Evolutionary conservation across 2,888 invertebrate species (phyloP).

Genomic region (Tetranychus piercei): DNA sequence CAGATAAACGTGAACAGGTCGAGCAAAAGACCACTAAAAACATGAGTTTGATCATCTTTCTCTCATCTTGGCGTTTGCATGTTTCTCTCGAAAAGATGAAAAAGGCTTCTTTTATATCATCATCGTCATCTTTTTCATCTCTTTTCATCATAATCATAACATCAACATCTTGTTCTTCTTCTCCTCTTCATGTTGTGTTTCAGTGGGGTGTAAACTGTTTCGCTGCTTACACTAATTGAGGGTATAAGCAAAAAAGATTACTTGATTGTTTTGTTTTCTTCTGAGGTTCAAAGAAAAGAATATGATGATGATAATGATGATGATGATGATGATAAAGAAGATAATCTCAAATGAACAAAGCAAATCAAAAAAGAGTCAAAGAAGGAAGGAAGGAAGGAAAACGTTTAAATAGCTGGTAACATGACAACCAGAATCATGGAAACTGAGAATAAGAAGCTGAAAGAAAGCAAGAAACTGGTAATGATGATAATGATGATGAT

Average conservation of each 20-base stretch:
- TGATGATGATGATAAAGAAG: neutral
- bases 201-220: neutral
- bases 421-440: neutral
- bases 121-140: neutral
- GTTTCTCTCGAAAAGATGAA: neutral
- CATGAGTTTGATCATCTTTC: neutral
- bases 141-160: no score
- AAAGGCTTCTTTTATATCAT: neutral
- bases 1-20: neutral
- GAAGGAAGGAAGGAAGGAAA: neutral
- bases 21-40: neutral
- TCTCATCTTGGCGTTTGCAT: neutral
- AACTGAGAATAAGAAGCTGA: neutral
- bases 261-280: neutral
- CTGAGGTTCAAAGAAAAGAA: neutral
- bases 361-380: neutral
- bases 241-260: neutral
- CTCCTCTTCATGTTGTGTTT: neutral
- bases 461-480: neutral
- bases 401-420: neutral
- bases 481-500: neutral
- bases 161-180: no score
- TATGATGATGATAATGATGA: neutral
- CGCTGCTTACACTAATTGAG: neutral
- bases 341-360: neutral